A percentile compares a stretch with the other conserved stretches of the same genome.
phyloP scores from a whole-genome alignment of 2,888 invertebrate species.

The Leptogaster cylindrica region DNA sequence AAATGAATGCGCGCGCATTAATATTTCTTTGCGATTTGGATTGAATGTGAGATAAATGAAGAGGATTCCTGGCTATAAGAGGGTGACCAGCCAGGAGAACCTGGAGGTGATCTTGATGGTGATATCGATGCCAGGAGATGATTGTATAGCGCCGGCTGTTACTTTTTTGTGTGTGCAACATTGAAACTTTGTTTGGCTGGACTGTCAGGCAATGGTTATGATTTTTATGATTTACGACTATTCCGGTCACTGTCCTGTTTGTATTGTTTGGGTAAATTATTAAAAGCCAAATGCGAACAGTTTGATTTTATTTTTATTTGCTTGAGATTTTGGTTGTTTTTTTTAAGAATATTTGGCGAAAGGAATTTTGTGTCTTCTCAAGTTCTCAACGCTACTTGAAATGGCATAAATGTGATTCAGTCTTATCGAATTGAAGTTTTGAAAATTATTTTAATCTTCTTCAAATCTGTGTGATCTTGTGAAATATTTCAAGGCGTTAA shows the following conservation, averaged over 20 bases:
- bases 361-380: slow-evolving; percentile 7
- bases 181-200: slow-evolving; percentile 24
- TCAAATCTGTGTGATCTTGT: too few species aligned
- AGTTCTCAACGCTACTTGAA: too few species aligned
- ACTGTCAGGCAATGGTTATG: slow-evolving; percentile 37
- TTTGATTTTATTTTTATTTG: neutral
- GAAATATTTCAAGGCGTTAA: too few species aligned
- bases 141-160: slow-evolving; percentile 37
- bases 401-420: too few species aligned
- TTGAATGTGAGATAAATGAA: slow-evolving; percentile 37
- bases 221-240: slow-evolving; percentile 41
- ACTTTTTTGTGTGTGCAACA: slow-evolving; percentile 23
- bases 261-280: slow-evolving; percentile 32
- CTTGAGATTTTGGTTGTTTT: neutral
- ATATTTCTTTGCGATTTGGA: slow-evolving; percentile 34
- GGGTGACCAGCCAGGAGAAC: slow-evolving; percentile 25
- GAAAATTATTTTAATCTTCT: too few species aligned
- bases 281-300: slow-evolving; percentile 12
- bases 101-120: slow-evolving; percentile 36
- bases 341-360: neutral
- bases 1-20: slow-evolving; percentile 39
- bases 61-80: slow-evolving; percentile 4
- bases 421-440: too few species aligned
- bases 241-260: slow-evolving; percentile 13
- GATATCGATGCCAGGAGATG: slow-evolving; percentile 37